Base-by-base conservation (phyloP, 2,113 vertebrate species). In the Anoura caudifer region DNA sequence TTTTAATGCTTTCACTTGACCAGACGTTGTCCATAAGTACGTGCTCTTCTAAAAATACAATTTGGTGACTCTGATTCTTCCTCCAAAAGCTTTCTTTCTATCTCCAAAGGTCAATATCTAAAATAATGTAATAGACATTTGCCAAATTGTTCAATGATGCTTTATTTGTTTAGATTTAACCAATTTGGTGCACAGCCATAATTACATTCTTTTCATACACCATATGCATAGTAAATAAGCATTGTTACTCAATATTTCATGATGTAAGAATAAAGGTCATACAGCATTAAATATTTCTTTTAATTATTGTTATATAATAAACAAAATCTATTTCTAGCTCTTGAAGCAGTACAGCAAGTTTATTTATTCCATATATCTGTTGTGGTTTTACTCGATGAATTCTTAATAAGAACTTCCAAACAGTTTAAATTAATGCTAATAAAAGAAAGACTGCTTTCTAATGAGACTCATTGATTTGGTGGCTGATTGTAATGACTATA, bases 391-490 rank as follows among this genome's bases (percentile, higher is more conserved):
- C 96, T 96, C 97, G 93, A 98, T 96, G 97, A 97, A 98, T 97
- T 85, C 84, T 96, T 98, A 98, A 97, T 97, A 97, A 96, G 91
- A 88, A 96, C 96, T 98, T 97, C 79, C 97, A 96, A 98, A 82
- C 93, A 98, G 84, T 93, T 97, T 97, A 97, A 95, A 98, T 98
- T 96, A 98, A 97, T 95, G 80, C 7, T 90, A 97, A 97, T 97
- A 96, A 95, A 77, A 98, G 96, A 97, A 98, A 97, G 88, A 95
- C 88, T 95, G 92, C 92, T 97, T 98, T 98, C 91, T 98, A 98
- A 98, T 95, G 96, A 97, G 91, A 96, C 17, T 83, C 82, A 96
- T 96, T 97, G 95, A 98, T 98, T 98, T 97, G 87, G 50, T 97
- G 83, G 93, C 43, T 92, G 91, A 97, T 96, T 97, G 80, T 96